A percentile compares a stretch with the other conserved stretches of the same genome.
Evolutionary conservation across 2,113 vertebrate genomes (phyloP).

Genomic region (Anoplopoma fimbria): DNA sequence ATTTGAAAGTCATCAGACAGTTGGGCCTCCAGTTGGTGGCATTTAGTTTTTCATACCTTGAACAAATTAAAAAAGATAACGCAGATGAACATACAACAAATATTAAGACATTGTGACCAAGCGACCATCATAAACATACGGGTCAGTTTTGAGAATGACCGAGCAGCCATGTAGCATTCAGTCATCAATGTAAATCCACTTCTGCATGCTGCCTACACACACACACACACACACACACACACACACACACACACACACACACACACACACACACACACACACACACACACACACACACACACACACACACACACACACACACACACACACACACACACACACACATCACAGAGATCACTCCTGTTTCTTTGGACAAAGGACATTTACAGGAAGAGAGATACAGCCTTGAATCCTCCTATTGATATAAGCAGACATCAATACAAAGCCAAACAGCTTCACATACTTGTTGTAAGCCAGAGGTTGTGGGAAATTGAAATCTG

Average conservation of each 20-base stretch:
- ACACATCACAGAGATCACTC: neutral
- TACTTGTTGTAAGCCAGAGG: slow-evolving; percentile 7
- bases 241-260: neutral
- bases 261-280: neutral
- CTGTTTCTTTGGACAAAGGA: slow-evolving; percentile 15
- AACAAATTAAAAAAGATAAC: neutral
- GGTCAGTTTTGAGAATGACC: neutral
- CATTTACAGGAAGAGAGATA: slow-evolving; percentile 8
- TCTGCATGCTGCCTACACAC: neutral
- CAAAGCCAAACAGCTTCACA: slow-evolving; percentile 8
- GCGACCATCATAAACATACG: neutral
- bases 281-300: neutral
- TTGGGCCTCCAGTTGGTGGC: neutral
- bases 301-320: too few species aligned
- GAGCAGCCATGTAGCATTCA: neutral
- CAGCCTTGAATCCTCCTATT: slow-evolving; percentile 12
- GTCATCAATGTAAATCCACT: neutral
- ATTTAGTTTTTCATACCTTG: neutral
- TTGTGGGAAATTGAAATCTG: slow-evolving; percentile 30
- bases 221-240: neutral
- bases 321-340: neutral
- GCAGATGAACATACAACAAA: neutral
- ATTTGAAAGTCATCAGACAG: neutral
- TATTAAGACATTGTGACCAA: neutral
- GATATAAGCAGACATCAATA: slow-evolving; percentile 5